A percentile compares a stretch with the other conserved stretches of the same genome.
phyloP scores from a whole-genome alignment of 2,888 invertebrate genomes.

The Caenorhabditis virilis region DNA sequence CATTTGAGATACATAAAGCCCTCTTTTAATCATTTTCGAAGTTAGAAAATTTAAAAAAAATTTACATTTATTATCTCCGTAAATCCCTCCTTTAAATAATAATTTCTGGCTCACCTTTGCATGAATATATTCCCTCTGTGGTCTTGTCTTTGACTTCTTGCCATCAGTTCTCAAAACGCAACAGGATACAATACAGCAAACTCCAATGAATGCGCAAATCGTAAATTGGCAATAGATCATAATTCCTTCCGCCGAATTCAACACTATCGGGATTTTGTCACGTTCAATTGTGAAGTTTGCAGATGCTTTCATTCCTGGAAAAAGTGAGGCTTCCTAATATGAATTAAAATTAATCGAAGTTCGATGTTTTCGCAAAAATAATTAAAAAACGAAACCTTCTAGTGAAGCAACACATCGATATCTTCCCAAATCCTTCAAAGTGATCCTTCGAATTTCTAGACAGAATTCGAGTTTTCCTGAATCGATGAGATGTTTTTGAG shows the following conservation, averaged over 20 bases:
- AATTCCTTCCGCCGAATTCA: conserved; percentile 40
- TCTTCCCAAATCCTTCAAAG: conserved; percentile 32
- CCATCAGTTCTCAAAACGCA: conserved; percentile 28
- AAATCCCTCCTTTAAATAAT: not conserved
- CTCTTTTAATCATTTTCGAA: no score
- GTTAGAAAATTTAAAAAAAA: no score
- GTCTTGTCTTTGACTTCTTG: conserved; percentile 12
- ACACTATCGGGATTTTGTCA: conserved; percentile 43
- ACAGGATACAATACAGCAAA: conserved; percentile 34
- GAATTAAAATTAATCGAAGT: no score
- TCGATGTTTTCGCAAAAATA: not conserved
- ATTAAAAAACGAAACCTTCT: conserved; percentile 12
- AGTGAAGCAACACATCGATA: conserved; percentile 40
- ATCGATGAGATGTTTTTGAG: conserved; percentile 38
- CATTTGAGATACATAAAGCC: no score
- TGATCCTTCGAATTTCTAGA: conserved; percentile 28
- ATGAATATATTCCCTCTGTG: conserved; percentile 18
- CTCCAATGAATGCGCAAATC: conserved; percentile 42
- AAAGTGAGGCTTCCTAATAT: no score
- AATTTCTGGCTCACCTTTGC: no score
- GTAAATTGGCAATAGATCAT: conserved; percentile 45
- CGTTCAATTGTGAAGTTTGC: conserved; percentile 38
- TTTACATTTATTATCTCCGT: not conserved
- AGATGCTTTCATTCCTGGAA: conserved; percentile 18
- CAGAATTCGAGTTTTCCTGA: conserved; percentile 43